Evolutionary conservation across 1,140 invertebrate species (phyloP), one percentile per base, ranked within the genome.

Genomic region (Triops longicaudatus): DNA sequence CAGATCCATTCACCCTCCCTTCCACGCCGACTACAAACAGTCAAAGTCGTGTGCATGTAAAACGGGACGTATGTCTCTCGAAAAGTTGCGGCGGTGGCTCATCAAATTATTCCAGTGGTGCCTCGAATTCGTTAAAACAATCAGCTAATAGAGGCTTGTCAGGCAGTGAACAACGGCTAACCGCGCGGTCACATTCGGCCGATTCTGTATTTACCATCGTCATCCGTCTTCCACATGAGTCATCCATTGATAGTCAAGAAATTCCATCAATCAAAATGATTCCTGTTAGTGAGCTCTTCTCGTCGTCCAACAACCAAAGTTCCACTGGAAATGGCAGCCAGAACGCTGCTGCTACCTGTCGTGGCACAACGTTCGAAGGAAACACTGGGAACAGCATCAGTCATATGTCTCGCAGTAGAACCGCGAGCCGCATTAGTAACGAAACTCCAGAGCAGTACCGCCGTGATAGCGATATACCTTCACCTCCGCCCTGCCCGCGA

Each of bases 201-300:
- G 85, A 86, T 77, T 83, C 84, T 7, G 84, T 97, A 9, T 97
- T 97, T 86, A 97, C 95, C 74, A 97, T 97, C 82, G 84, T 98
- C 77, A 98, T 97, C 79, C 88, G 91, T 80, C 85, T 98, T 79
- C 94, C 94, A 1, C 79, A 77, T 37, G 80, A 79, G 14, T 72
- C 73, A 27, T 76, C 78, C 26, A 77, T 84, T 5, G 87, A 88
- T 50, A 81, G 82, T 26, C 82, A 82, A 80, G 86, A 84, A 22
- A 81, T 80, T 41, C 90, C 92, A 27, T 93, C 91, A 72, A 94
- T 95, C 82, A 93, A 92, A 82, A 94, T 95, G 92, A 93, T 93
- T 80, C 89, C 92, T 72, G 92, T 93, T 17, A 77, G 73, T 73
- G 63, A 50, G 27, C 74, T 27, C 17, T 63, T 63, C 6, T 27